phyloP scores from a whole-genome alignment of 2,113 vertebrate genomes.

The Oxygymnocypris stewartii region DNA sequence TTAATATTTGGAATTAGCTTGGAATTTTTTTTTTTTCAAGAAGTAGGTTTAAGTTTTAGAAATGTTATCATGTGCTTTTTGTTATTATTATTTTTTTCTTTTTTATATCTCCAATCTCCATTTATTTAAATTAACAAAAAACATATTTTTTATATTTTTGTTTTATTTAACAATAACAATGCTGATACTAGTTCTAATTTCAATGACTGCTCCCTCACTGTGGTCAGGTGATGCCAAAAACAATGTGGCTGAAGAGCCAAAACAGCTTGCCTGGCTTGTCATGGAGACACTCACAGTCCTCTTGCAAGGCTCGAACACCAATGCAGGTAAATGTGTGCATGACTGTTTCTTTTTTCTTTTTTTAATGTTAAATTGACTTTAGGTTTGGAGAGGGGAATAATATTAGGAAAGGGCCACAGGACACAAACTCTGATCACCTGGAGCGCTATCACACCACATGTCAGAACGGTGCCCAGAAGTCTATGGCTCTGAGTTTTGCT shows the following conservation, averaged over 20 bases:
- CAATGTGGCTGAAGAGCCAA: constrained; percentile 91
- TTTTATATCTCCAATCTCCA: background rate
- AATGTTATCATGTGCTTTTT: background rate
- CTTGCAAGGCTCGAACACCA: constrained; percentile 94
- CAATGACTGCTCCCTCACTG: background rate
- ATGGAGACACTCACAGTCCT: constrained; percentile 96
- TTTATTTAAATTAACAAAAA: background rate
- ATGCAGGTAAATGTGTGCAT: constrained; percentile 79
- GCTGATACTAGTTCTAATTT: background rate
- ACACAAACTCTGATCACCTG: background rate
- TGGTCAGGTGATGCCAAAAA: constrained; percentile 84
- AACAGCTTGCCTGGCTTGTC: constrained; percentile 91
- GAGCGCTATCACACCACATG: background rate
- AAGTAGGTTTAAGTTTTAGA: background rate
- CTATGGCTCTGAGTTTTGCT: background rate
- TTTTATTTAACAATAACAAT: background rate
- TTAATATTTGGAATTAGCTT: background rate
- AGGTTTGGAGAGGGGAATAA: background rate
- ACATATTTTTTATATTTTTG: background rate
- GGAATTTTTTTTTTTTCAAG: background rate
- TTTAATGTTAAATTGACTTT: background rate
- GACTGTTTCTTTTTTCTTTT: background rate
- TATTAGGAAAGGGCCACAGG: background rate
- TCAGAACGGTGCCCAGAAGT: background rate
- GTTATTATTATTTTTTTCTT: background rate